These are phyloP conservation scores for Rhingia campestris DNA, from an alignment of 2,888 invertebrate species.

Conservation along the genomic window DNA sequence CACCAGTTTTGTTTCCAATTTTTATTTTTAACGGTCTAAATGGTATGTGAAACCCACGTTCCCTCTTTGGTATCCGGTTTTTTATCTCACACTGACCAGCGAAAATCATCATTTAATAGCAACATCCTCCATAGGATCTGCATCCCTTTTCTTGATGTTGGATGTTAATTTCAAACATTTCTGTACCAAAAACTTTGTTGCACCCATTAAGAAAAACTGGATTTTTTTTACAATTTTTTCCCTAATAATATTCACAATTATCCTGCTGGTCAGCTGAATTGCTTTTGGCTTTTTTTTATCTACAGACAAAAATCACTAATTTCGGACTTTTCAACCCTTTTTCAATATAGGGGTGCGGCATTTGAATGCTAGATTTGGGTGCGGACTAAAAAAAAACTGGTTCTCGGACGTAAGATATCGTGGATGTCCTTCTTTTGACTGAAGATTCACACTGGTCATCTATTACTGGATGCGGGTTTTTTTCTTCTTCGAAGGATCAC, in stretches of 20 bases:
- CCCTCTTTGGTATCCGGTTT: conserved; percentile 49
- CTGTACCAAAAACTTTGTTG: conserved; percentile 50
- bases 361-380: conserved; percentile 30
- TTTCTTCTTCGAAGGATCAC: conserved; percentile 33
- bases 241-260: conserved; percentile 57
- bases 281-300: conserved; percentile 47
- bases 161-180: conserved; percentile 58
- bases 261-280: conserved; percentile 60
- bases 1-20: no score
- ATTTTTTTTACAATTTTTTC: conserved; percentile 66
- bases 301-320: conserved; percentile 54
- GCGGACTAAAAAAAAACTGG: conserved; percentile 46
- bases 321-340: conserved; percentile 73
- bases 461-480: conserved; percentile 62
- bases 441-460: conserved; percentile 69
- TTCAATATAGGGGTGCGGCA: conserved; percentile 49
- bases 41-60: no score
- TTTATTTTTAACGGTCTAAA: no score
- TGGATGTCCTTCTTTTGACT: conserved; percentile 30
- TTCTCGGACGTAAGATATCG: conserved; percentile 57
- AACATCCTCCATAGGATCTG: conserved; percentile 43
- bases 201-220: conserved; percentile 42
- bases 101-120: conserved; percentile 33
- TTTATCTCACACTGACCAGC: conserved; percentile 59
- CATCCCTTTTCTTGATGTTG: conserved; percentile 74